These are phyloP conservation scores for Lasioglossum vierecki DNA, from an alignment of 2,888 invertebrate genomes.

Conservation along the genomic window DNA sequence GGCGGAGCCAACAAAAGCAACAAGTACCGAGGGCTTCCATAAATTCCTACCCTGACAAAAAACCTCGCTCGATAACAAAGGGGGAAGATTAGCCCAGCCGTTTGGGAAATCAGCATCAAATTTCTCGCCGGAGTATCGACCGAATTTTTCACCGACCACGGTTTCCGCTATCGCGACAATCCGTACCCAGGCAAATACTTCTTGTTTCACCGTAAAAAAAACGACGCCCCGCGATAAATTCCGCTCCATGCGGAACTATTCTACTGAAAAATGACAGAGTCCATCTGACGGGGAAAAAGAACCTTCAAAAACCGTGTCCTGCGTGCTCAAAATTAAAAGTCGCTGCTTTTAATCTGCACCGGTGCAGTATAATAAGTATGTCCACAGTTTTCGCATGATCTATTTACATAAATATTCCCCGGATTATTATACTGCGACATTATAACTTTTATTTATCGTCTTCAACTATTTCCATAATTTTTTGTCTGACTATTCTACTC, in stretches of 20 bases:
- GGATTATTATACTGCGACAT: neutral
- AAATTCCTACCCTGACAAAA: slow-evolving; percentile 22
- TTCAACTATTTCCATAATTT: neutral
- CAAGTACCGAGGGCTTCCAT: slow-evolving; percentile 28
- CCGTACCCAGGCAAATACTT: slow-evolving; percentile 7
- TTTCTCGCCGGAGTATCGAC: slow-evolving; percentile 1
- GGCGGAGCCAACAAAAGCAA: slow-evolving; percentile 11
- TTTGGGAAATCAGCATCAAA: slow-evolving; percentile 36
- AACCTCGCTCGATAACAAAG: slow-evolving; percentile 19
- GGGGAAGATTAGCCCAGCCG: neutral
- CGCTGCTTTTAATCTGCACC: neutral
- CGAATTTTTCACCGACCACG: slow-evolving; percentile 16
- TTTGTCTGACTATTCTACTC: neutral
- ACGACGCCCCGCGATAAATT: slow-evolving; percentile 18
- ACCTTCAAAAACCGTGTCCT: neutral
- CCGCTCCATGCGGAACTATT: neutral
- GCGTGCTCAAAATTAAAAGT: slow-evolving; percentile 9
- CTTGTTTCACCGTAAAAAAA: slow-evolving; percentile 11
- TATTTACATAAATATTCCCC: neutral
- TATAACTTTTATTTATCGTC: neutral
- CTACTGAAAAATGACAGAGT: slow-evolving; percentile 33
- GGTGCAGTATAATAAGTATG: neutral
- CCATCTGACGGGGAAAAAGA: neutral
- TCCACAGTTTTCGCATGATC: neutral
- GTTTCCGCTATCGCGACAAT: slow-evolving; percentile 37